Conservation (phyloP, 2,888 invertebrate genomes). For the Ormyrus labotus region DNA sequence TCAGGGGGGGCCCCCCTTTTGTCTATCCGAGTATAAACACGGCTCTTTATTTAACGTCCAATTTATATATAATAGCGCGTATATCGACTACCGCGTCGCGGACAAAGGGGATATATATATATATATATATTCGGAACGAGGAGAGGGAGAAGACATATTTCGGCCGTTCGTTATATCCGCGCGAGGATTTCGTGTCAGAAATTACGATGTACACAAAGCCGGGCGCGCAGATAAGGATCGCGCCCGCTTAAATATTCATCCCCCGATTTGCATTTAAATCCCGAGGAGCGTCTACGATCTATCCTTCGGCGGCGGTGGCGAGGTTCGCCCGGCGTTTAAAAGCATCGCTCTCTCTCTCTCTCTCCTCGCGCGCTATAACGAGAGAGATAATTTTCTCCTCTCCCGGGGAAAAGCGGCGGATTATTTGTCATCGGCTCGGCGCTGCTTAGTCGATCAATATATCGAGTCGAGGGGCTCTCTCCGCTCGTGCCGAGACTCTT, state of each 20-base stretch:
- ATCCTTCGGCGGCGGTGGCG: no score
- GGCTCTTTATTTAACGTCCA: no score
- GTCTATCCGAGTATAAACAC: not conserved
- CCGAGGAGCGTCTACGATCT: no score
- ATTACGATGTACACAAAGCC: no score
- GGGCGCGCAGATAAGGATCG: no score
- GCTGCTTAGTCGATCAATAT: conserved; percentile 51
- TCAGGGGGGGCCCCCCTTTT: not conserved
- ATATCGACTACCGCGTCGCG: conserved; percentile 17
- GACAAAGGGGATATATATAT: not conserved
- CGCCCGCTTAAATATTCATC: no score
- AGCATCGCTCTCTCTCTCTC: no score
- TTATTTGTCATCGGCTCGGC: conserved; percentile 51
- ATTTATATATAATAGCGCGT: not conserved
- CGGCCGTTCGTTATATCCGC: no score
- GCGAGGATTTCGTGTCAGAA: no score
- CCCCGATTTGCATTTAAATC: no score
- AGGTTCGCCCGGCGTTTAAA: no score
- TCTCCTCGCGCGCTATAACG: not conserved
- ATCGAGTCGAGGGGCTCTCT: conserved; percentile 35
- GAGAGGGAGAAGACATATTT: not conserved
- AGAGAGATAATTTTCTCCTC: not conserved
- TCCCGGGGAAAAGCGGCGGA: conserved; percentile 23
- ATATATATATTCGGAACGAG: conserved; percentile 18
- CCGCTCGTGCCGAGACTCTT: not conserved